Conservation (phyloP, 92 coral and sea anemone genomes). For the Isaurus tuberculatus region DNA sequence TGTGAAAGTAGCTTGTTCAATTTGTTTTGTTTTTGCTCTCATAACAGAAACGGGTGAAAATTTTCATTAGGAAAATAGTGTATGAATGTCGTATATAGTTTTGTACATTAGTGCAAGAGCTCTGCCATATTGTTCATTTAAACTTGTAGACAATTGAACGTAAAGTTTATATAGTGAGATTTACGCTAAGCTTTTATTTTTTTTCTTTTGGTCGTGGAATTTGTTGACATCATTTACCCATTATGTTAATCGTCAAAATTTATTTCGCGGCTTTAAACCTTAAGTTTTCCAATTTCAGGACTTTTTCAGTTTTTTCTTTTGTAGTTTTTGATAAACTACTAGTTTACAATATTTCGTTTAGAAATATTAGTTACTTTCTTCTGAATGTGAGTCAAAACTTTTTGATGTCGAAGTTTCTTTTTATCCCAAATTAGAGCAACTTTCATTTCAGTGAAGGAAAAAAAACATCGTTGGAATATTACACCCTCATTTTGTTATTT, state of each 20-base stretch:
- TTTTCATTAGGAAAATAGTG: not conserved
- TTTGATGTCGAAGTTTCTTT: not conserved
- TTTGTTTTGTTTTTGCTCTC: not conserved
- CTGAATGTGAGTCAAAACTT: not conserved
- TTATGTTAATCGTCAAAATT: not conserved
- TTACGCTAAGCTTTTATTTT: not conserved
- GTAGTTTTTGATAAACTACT: not conserved
- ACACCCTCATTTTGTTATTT: no score
- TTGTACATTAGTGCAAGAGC: constrained; percentile 34
- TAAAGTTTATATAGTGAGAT: not conserved
- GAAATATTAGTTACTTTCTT: not conserved
- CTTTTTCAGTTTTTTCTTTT: not conserved
- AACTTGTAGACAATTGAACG: not conserved
- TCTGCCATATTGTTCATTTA: constrained; percentile 30
- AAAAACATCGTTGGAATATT: no score
- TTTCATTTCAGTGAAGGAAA: constrained; percentile 2
- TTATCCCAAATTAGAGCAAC: not conserved
- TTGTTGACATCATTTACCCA: not conserved
- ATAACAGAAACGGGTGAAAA: no score
- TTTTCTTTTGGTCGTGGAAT: not conserved
- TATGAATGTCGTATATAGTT: not conserved
- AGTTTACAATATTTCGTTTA: not conserved
- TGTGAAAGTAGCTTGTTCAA: not conserved
- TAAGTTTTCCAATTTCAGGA: not conserved
- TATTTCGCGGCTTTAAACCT: not conserved